Percentiles rank a stretch among this genome's conserved stretches.
Evolutionary conservation across 37 sponge, comb jelly and placozoan genomes (phyloP).

Genomic region (Beroe ovata): DNA sequence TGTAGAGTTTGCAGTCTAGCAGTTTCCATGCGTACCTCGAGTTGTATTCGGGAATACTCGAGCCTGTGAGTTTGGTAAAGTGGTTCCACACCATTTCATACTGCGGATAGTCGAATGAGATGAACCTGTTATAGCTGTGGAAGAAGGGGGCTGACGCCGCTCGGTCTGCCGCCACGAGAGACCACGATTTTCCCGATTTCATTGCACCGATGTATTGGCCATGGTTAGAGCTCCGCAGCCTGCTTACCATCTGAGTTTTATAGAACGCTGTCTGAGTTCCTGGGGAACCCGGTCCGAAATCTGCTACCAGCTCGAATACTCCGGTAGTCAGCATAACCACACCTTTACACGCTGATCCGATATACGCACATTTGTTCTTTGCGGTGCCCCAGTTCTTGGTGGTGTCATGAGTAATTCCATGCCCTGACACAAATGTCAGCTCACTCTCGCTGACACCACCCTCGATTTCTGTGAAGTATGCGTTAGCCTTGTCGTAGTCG

Average conservation of each 20-base stretch:
- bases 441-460: slow-evolving; percentile 4
- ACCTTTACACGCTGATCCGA: slow-evolving; percentile 59
- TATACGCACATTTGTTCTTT: slow-evolving; percentile 59
- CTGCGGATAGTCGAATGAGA: slow-evolving; percentile 49
- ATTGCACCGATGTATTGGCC: slow-evolving; percentile 36
- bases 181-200: not conserved
- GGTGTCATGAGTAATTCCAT: not conserved
- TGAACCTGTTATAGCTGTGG: not conserved
- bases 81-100: not conserved
- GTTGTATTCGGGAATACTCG: not conserved
- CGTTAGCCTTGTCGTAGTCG: slow-evolving; percentile 63
- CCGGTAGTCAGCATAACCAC: not conserved
- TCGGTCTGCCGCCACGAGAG: not conserved
- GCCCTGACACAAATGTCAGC: not conserved
- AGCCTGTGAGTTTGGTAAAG: not conserved
- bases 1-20: slow-evolving; percentile 8
- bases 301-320: slow-evolving; percentile 1
- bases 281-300: not conserved
- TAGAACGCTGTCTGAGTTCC: not conserved
- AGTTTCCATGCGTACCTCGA: slow-evolving; percentile 11
- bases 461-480: slow-evolving; percentile 38
- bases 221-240: not conserved
- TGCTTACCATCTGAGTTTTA: slow-evolving; percentile 55
- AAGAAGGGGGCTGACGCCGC: slow-evolving; percentile 15
- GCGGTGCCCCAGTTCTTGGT: slow-evolving; percentile 26